Conservation (phyloP, 2,888 invertebrate genomes). For the Watsonalla binaria region DNA sequence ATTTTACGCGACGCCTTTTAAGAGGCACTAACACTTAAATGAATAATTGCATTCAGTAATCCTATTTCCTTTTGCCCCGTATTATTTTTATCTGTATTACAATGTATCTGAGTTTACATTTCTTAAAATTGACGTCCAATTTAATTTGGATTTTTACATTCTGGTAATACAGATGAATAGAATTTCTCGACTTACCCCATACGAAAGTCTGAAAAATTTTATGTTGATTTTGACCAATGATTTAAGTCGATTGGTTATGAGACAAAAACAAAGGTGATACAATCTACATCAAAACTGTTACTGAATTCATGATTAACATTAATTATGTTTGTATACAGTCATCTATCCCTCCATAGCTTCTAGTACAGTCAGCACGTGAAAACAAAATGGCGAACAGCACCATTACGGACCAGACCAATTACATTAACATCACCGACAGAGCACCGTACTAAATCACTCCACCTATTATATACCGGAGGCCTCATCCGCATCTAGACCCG, state of each 20-base stretch:
- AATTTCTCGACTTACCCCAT: too few relatives aligned
- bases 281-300: too few relatives aligned
- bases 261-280: too few relatives aligned
- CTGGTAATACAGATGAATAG: too few relatives aligned
- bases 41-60: constrained; percentile 58
- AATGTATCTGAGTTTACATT: not conserved
- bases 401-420: constrained; percentile 64
- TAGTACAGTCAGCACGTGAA: constrained; percentile 8
- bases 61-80: constrained; percentile 32
- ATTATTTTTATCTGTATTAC: not conserved
- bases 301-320: too few relatives aligned
- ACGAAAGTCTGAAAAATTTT: too few relatives aligned
- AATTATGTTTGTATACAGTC: too few relatives aligned
- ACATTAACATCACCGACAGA: constrained; percentile 61
- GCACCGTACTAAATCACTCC: constrained; percentile 71
- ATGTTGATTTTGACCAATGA: too few relatives aligned
- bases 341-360: too few relatives aligned
- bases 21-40: constrained; percentile 54
- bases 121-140: too few relatives aligned
- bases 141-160: too few relatives aligned
- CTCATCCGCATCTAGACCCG: constrained; percentile 61
- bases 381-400: constrained; percentile 49
- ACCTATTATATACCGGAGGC: constrained; percentile 66
- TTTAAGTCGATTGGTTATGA: too few relatives aligned
- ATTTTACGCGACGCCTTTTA: constrained; percentile 64